phyloP scores from a whole-genome alignment of 2,888 invertebrate species.

The Cryptops parisi region DNA sequence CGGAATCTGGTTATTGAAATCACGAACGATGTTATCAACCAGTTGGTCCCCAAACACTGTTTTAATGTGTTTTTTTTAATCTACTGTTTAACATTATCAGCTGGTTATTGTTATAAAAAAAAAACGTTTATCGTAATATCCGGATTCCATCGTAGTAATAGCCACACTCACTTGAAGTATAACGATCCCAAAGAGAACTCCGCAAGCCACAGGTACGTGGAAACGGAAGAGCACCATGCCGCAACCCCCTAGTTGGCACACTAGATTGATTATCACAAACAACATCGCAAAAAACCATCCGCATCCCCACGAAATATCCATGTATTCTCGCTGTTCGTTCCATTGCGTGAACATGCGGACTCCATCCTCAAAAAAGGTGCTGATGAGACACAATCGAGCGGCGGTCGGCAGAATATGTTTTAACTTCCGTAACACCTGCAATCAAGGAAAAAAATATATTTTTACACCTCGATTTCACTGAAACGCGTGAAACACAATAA shows the following conservation, averaged over 20 bases:
- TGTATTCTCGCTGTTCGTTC: constrained; percentile 92
- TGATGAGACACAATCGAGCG: constrained; percentile 90
- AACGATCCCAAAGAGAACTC: constrained; percentile 86
- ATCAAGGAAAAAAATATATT: constrained; percentile 12
- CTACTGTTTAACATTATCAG: constrained; percentile 10
- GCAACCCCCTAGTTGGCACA: constrained; percentile 93
- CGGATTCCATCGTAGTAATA: background rate
- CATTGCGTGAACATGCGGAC: constrained; percentile 99
- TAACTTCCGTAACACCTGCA: constrained; percentile 76
- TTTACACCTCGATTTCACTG: background rate
- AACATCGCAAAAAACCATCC: constrained; percentile 83
- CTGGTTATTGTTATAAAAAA: no score
- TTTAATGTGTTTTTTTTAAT: background rate
- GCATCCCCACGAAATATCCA: constrained; percentile 95
- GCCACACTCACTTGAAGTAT: constrained; percentile 70
- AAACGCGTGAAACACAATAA: no score
- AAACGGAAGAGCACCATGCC: constrained; percentile 86
- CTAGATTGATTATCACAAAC: constrained; percentile 87
- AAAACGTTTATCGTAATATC: background rate
- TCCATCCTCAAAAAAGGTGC: constrained; percentile 98
- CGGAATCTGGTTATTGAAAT: no score
- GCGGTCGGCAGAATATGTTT: constrained; percentile 88
- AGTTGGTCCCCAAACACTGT: no score
- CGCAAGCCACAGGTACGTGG: constrained; percentile 82
- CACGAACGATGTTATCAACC: no score